phyloP scores from a whole-genome alignment of 2,113 vertebrate genomes.

The Erpornis zantholeuca region DNA sequence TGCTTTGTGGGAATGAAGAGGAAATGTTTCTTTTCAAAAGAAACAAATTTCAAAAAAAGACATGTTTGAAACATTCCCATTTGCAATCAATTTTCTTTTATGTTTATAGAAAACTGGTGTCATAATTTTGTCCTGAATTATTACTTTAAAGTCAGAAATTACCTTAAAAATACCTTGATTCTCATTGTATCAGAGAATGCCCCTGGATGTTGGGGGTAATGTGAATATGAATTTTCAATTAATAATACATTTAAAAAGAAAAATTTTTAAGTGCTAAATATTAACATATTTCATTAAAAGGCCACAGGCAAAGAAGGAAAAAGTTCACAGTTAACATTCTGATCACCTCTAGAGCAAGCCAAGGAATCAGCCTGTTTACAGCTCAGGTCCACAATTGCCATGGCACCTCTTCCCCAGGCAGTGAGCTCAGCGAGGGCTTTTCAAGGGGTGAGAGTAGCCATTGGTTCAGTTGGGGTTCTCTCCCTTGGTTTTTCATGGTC shows the following conservation, averaged over 20 bases:
- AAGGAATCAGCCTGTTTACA: neutral
- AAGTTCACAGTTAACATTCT: neutral
- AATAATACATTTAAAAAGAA: neutral
- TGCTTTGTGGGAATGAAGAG: neutral
- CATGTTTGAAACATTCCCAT: neutral
- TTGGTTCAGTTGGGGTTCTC: neutral
- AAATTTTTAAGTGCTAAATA: neutral
- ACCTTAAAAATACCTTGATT: neutral
- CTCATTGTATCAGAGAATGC: neutral
- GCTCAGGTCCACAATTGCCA: neutral
- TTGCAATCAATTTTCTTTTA: neutral
- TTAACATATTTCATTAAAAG: neutral
- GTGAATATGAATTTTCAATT: neutral
- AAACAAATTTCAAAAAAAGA: neutral
- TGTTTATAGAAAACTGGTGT: neutral
- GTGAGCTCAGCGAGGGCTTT: neutral
- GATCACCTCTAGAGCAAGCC: neutral
- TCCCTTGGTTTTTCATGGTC: neutral
- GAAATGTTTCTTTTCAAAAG: neutral
- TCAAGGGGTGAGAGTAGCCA: neutral
- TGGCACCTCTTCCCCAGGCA: neutral
- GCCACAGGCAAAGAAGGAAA: neutral
- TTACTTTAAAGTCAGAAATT: neutral
- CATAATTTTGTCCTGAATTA: neutral
- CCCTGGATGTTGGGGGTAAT: neutral